Evolutionary conservation across 2,113 vertebrate genomes (phyloP).

Genomic region (Chaenocephalus aceratus): DNA sequence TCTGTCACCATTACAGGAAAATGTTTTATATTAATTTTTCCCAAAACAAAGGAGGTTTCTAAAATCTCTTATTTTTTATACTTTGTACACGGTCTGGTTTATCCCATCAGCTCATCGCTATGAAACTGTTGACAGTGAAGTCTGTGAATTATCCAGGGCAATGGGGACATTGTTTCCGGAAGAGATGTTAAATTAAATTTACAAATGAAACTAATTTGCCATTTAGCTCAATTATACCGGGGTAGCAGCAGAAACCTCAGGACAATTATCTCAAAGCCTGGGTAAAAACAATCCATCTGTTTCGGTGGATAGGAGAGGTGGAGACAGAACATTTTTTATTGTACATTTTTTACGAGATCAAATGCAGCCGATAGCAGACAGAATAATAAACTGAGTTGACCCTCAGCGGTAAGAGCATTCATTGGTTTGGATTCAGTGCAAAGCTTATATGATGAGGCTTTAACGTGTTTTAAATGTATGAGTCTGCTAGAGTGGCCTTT

Average conservation of each 20-base stretch:
- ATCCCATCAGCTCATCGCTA: neutral
- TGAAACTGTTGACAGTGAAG: neutral
- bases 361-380: neutral
- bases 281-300: neutral
- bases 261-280: neutral
- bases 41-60: neutral
- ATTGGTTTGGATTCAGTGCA: conserved; percentile 25
- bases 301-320: neutral
- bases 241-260: neutral
- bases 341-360: neutral
- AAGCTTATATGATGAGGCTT: neutral
- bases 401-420: neutral
- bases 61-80: neutral
- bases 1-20: neutral
- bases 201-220: neutral
- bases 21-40: neutral
- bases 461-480: neutral
- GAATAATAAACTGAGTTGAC: neutral
- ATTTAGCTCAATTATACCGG: neutral
- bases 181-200: conserved; percentile 3
- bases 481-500: neutral
- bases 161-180: neutral
- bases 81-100: no score
- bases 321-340: neutral
- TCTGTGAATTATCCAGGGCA: neutral